phyloP scores from a whole-genome alignment of 2,113 vertebrate genomes.

The Galeopterus variegatus region DNA sequence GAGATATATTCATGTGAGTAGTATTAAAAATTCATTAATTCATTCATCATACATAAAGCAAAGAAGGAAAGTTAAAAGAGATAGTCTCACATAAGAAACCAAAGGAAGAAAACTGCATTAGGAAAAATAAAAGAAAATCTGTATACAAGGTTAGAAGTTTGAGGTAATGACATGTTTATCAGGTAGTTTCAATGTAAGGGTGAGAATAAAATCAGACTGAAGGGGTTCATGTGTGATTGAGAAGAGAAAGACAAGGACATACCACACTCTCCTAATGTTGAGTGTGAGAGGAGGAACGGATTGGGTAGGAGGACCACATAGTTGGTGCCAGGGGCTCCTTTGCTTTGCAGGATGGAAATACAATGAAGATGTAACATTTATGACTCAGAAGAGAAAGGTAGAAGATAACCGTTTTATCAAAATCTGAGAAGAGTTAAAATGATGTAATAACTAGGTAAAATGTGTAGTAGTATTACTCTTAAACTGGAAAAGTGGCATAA shows the following conservation, averaged over 20 bases:
- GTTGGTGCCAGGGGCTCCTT: not conserved
- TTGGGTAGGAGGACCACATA: not conserved
- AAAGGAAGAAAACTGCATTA: not conserved
- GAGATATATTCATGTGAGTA: not conserved
- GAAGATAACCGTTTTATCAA: not conserved
- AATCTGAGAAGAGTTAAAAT: not conserved
- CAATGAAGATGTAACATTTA: not conserved
- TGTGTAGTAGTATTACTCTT: not conserved
- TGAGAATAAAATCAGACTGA: not conserved
- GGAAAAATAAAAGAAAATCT: not conserved
- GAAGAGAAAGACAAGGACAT: not conserved
- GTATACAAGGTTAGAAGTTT: not conserved
- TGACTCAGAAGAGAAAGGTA: not conserved
- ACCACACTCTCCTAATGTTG: not conserved
- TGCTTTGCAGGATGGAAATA: not conserved
- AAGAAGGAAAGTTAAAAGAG: not conserved
- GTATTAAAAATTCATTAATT: not conserved
- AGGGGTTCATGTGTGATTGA: not conserved
- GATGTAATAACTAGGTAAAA: not conserved
- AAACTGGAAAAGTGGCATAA: not conserved
- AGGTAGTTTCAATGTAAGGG: not conserved
- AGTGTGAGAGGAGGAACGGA: not conserved
- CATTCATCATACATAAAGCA: not conserved
- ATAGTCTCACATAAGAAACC: not conserved
- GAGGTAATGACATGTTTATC: not conserved